Evolutionary conservation across 2,888 invertebrate genomes (phyloP).

Genomic region (Cephonodes hylas): DNA sequence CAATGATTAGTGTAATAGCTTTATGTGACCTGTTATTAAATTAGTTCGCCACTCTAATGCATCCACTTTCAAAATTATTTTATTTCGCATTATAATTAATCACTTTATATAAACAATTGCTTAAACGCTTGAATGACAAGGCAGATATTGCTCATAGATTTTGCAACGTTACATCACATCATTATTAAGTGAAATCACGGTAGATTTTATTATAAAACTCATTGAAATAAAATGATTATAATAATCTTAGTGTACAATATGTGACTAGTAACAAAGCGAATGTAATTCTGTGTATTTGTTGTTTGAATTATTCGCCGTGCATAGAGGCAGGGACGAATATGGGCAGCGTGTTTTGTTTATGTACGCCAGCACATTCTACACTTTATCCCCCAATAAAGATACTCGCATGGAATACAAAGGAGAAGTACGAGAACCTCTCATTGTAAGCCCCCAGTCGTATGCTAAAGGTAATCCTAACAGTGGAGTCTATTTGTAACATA

Average conservation of each 20-base stretch:
- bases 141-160: not conserved
- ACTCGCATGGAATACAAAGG: constrained; percentile 62
- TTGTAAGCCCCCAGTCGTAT: constrained; percentile 56
- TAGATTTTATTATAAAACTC: not conserved
- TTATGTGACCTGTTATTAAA: constrained; percentile 57
- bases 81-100: not conserved
- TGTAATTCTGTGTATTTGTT: constrained; percentile 35
- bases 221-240: not conserved
- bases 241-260: constrained; percentile 2
- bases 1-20: constrained; percentile 62
- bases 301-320: constrained; percentile 39
- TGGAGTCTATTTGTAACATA: constrained; percentile 69
- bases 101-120: not conserved
- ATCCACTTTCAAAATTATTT: constrained; percentile 5
- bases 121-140: not conserved
- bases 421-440: constrained; percentile 50
- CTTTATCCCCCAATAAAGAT: constrained; percentile 48
- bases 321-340: constrained; percentile 36
- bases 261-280: constrained; percentile 26
- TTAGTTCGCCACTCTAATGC: constrained; percentile 28
- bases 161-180: not conserved
- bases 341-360: constrained; percentile 38
- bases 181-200: not conserved
- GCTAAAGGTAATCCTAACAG: constrained; percentile 66
- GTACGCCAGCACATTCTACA: constrained; percentile 32